Conservation (phyloP, 2,113 vertebrate species). For the Climacteris rufus region DNA sequence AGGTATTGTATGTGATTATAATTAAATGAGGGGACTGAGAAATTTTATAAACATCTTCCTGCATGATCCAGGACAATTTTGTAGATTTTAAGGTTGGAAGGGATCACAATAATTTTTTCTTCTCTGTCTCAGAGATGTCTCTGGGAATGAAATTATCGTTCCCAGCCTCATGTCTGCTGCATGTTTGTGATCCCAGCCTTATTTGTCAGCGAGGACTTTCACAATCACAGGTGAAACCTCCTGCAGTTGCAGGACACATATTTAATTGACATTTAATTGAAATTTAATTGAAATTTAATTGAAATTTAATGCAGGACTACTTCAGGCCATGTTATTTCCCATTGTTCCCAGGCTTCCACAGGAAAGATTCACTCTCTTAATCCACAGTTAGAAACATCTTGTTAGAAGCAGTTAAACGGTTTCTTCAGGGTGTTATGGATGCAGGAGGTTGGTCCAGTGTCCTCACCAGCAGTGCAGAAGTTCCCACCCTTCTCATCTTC, state of each 20-base stretch:
- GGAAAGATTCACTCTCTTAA: neutral
- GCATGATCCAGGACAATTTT: neutral
- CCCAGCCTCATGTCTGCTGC: neutral
- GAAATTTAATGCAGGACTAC: neutral
- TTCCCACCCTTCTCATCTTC: neutral
- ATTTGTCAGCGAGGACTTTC: neutral
- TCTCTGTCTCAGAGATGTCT: neutral
- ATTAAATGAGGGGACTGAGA: neutral
- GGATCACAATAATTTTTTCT: neutral
- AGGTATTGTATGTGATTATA: neutral
- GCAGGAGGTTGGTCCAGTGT: fast-evolving
- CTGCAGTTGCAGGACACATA: neutral
- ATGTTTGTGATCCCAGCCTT: neutral
- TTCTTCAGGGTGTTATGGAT: neutral
- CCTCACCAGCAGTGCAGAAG: neutral
- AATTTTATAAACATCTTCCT: neutral
- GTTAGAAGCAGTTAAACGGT: neutral
- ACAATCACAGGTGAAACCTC: neutral
- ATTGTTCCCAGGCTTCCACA: neutral
- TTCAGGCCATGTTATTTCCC: neutral
- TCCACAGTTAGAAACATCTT: neutral
- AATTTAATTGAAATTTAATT: neutral
- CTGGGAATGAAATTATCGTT: neutral
- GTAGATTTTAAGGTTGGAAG: neutral
- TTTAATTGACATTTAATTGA: neutral